Evolutionary conservation across 2,113 vertebrate species (phyloP).

Genomic region (Isurus oxyrinchus): DNA sequence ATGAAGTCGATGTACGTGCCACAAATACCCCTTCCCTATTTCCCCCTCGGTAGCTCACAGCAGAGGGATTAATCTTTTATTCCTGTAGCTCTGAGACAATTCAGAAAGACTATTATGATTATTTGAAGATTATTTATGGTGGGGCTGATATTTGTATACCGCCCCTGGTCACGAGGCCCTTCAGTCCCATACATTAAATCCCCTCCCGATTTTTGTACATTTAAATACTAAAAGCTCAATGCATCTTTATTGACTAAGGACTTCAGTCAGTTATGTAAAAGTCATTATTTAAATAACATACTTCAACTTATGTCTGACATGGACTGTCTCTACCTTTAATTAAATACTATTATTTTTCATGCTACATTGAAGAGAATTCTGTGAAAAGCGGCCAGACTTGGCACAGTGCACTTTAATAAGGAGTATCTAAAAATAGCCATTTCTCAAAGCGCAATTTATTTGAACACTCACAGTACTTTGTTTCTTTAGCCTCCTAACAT

Average conservation of each 20-base stretch:
- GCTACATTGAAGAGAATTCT: background rate
- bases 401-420: conserved; percentile 1
- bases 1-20: background rate
- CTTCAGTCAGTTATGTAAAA: background rate
- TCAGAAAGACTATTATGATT: background rate
- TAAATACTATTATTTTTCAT: conserved; percentile 1
- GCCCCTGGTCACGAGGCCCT: background rate
- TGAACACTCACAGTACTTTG: background rate
- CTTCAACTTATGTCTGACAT: background rate
- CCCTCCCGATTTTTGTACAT: background rate
- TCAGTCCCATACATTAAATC: background rate
- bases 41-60: background rate
- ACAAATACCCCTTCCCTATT: background rate
- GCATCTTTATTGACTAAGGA: background rate
- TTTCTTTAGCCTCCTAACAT: background rate
- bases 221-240: background rate
- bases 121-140: background rate
- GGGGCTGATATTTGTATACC: background rate
- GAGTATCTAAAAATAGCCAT: background rate
- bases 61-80: background rate
- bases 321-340: background rate
- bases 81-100: background rate
- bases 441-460: background rate
- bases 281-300: background rate
- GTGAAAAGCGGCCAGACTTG: conserved; percentile 2